Evolutionary conservation across 2,888 invertebrate genomes (phyloP), one percentile per base, ranked within the genome.

Genomic region (Tridacna crocea): DNA sequence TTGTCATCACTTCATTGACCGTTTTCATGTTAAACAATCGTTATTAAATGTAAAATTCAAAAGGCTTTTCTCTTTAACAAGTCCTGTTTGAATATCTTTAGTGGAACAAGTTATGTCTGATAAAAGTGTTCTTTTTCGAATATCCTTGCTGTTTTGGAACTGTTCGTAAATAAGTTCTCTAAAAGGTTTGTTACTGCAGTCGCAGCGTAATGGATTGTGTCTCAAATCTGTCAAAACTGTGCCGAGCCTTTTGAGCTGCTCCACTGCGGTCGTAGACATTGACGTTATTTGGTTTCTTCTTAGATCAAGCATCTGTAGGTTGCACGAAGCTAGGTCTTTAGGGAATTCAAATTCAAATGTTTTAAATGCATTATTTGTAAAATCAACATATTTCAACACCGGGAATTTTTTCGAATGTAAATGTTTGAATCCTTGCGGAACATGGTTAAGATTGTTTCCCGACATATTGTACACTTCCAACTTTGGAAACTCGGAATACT

Each of bases 391-490:
- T 47, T 75, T 80, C 19, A 87, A 63, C 1, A 73, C 36, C 24
- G 87, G 87, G 58, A 79, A 87, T 66, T 84, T 84, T 24, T 79
- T 79, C 17, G 83, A 81, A 68, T 80, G 80, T 51, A 84, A 65
- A 26, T 77, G 46, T 66, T 80, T 48, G 46, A 87, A 76, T 19
- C 76, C 72, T 10, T 70, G 61, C 11, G 87, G 87, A n/a, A 87
- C 70, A 66, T 87, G 87, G 27, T 66, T 72, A 13, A 87, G 27
- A n/a, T 79, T 75, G 60, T 87, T 87, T 15, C 66, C 55, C 10
- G 84, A 84, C 83, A 87, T 80, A 58, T 84, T 87, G 77, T 87
- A 87, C 12, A 84, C 80, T 68, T 87, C 87, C 36, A 87, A 75
- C 36, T 66, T 48, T 13, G 87, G 87, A 77, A 87, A 87, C 27